Evolutionary conservation across 2,888 invertebrate genomes (phyloP).

Genomic region (Hymenopus coronatus): DNA sequence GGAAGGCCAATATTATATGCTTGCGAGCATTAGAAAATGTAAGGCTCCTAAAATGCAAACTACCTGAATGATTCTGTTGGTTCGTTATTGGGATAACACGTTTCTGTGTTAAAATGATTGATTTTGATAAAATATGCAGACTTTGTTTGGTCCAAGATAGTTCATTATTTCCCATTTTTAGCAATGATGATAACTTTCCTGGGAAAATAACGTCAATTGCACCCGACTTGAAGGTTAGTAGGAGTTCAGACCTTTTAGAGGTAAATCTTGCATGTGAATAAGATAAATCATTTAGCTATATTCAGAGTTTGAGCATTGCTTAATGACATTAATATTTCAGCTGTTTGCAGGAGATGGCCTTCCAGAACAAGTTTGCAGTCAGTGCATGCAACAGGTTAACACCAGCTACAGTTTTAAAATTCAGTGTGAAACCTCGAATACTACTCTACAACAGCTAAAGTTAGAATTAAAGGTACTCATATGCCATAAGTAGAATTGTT

Average conservation of each 20-base stretch:
- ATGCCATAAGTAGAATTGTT: no score
- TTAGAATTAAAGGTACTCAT: neutral
- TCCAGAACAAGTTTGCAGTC: neutral
- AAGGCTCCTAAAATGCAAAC: neutral
- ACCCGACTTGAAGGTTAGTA: neutral
- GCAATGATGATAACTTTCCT: neutral
- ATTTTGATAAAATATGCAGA: conserved; percentile 9
- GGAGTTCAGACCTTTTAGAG: neutral
- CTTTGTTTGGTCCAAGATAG: neutral
- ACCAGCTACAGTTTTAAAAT: conserved; percentile 8
- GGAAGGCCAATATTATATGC: neutral
- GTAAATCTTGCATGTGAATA: neutral
- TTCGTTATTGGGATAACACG: neutral
- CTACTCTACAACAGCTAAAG: neutral
- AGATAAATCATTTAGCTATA: neutral
- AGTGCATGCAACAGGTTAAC: conserved; percentile 2
- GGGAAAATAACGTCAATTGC: neutral
- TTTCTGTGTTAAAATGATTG: neutral
- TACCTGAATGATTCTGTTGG: neutral
- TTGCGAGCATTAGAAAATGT: neutral
- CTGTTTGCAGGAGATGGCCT: neutral
- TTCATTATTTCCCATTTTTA: neutral
- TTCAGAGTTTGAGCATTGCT: neutral
- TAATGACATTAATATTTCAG: neutral
- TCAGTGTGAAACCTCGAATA: neutral